Evolutionary conservation across 2,888 invertebrate species (phyloP), one percentile per base, ranked within the genome.

Genomic region (Rhorus exstirpatorius): DNA sequence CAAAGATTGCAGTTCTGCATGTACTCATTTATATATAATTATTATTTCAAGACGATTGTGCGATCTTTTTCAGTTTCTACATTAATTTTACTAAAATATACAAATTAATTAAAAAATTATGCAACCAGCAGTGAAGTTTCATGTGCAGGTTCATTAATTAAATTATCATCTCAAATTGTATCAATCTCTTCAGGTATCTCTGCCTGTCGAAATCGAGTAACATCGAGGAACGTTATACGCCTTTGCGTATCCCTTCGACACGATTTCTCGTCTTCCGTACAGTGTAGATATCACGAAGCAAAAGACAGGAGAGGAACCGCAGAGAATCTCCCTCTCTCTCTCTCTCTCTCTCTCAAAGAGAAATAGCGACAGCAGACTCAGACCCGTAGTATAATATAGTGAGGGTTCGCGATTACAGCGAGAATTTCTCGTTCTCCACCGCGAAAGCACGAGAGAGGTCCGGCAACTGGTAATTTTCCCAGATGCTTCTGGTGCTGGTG

Each of bases 391-490:
- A 49, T 63, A 49, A 68, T 61, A 60, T 55, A 65, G 74, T 53
- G 65, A 70, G 49, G 71, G 53, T 68, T 79, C 53, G 71, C 79
- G 76, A 79, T 76, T 83, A 61, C 61, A 79, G 71, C 76, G 75
- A 79, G 79, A 82, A 83, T 76, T 79, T 76, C 79, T 76, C 79
- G 82, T 67, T 83, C 79, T 79, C 46, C 71, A 60, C 78, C 82
- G 82, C 79, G 79, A 83, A 67, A 67, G 71, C 76, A 83, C 75
- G 46, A 44, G 67, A 68, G 79, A 76, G 79, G 82, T 83, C 79
- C 82, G 60, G 76, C 79, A 79, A 83, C 75, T 83, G 82, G 82
- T 79, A 83, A 79, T 83, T 83, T 83, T 79, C 82, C 79, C 71
- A 83, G 79, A 71, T 83, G 79, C 75, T 83, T 76, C 79, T 79